phyloP scores from a whole-genome alignment of 2,888 invertebrate species.

The Agrochola lychnidis region DNA sequence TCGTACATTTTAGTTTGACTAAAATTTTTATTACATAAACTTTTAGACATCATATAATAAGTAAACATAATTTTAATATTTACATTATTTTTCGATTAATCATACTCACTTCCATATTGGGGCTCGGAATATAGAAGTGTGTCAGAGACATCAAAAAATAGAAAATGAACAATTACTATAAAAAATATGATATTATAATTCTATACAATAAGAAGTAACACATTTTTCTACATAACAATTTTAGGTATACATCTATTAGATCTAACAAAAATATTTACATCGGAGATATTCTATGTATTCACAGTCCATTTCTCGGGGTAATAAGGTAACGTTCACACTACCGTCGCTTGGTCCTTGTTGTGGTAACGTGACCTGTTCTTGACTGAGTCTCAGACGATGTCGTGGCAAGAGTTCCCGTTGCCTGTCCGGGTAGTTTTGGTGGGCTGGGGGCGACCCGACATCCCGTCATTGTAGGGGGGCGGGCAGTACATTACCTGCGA shows the following conservation, averaged over 20 bases:
- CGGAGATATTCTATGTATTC: constrained; percentile 30
- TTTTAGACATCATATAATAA: constrained; percentile 24
- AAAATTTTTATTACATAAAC: constrained; percentile 43
- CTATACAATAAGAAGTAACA: constrained; percentile 38
- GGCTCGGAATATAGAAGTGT: constrained; percentile 78
- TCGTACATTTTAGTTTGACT: constrained; percentile 58
- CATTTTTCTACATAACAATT: constrained; percentile 54
- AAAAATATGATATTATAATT: constrained; percentile 54
- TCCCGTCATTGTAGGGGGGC: constrained; percentile 85
- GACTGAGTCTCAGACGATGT: constrained; percentile 88
- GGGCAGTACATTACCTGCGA: constrained; percentile 91
- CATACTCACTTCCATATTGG: constrained; percentile 73
- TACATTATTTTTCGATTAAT: constrained; percentile 61
- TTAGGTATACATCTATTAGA: constrained; percentile 50
- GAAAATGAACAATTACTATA: constrained; percentile 32
- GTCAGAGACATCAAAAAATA: constrained; percentile 62
- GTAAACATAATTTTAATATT: constrained; percentile 38
- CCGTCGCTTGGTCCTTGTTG: constrained; percentile 79
- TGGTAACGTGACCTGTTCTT: constrained; percentile 79
- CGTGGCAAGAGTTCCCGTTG: constrained; percentile 92
- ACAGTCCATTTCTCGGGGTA: constrained; percentile 35
- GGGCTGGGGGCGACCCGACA: constrained; percentile 87
- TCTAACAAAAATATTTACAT: constrained; percentile 60
- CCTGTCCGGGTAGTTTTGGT: constrained; percentile 93
- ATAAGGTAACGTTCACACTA: constrained; percentile 73